Evolutionary conservation across 2,113 vertebrate species (phyloP).

Genomic region (Heliornis fulica): DNA sequence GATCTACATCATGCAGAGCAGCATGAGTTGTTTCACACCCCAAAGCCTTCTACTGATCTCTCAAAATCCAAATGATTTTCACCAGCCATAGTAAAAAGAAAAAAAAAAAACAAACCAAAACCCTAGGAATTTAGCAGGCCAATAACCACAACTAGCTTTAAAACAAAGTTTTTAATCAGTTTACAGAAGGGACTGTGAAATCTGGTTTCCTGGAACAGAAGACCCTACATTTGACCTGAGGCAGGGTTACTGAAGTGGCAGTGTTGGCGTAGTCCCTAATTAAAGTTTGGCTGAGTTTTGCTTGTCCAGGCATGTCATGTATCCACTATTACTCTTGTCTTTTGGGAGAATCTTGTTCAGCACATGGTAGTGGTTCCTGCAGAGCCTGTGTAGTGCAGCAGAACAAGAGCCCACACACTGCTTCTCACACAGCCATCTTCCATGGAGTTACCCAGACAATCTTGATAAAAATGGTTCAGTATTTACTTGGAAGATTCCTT

Average conservation of each 20-base stretch:
- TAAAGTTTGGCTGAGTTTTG: not conserved
- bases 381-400: not conserved
- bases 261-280: not conserved
- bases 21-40: not conserved
- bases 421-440: not conserved
- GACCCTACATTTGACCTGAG: not conserved
- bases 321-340: not conserved
- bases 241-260: not conserved
- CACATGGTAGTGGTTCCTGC: not conserved
- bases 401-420: not conserved
- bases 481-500: not conserved
- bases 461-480: not conserved
- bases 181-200: not conserved
- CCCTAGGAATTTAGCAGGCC: too few species aligned
- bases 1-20: not conserved
- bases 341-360: not conserved
- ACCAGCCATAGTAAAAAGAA: not conserved
- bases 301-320: not conserved
- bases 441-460: not conserved
- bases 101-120: too few species aligned
- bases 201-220: not conserved
- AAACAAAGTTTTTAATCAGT: not conserved
- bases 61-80: not conserved
- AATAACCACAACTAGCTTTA: not conserved
- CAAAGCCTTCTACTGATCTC: not conserved